These are phyloP conservation scores for Drosophila prostipennis DNA, from an alignment of 2,888 invertebrate genomes.

Conservation along the genomic window DNA sequence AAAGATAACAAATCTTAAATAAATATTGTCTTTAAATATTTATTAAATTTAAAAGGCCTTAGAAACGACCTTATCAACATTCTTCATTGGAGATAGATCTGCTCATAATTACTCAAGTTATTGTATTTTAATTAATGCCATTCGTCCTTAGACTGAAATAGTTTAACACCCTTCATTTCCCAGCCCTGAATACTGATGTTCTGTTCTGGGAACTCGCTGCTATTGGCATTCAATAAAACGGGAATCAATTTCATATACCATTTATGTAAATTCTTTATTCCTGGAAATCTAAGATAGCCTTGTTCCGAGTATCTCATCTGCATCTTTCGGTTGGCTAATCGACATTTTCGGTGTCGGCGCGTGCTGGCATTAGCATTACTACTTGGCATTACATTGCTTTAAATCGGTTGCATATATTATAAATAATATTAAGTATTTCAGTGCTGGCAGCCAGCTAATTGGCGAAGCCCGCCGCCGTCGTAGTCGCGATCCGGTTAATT, in stretches of 20 bases:
- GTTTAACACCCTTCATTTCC: neutral
- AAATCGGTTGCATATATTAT: conserved; percentile 33
- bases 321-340: conserved; percentile 18
- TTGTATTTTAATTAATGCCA: conserved; percentile 2
- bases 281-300: conserved; percentile 8
- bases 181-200: conserved; percentile 7
- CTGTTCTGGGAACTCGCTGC: conserved; percentile 7
- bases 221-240: neutral
- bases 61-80: neutral
- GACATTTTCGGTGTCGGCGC: conserved; percentile 32
- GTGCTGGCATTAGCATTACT: conserved; percentile 6
- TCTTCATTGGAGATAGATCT: neutral
- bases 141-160: conserved; percentile 11
- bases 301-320: conserved; percentile 1
- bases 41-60: too few species aligned
- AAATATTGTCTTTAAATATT: too few species aligned
- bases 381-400: conserved; percentile 17
- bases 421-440: conserved; percentile 23
- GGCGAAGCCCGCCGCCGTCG: conserved; percentile 30
- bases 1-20: neutral
- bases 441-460: conserved; percentile 54
- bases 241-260: conserved; percentile 24
- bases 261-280: conserved; percentile 13
- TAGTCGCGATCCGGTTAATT: conserved; percentile 59
- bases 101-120: neutral